phyloP scores from a whole-genome alignment of 2,888 invertebrate species.

The Pocota personata region DNA sequence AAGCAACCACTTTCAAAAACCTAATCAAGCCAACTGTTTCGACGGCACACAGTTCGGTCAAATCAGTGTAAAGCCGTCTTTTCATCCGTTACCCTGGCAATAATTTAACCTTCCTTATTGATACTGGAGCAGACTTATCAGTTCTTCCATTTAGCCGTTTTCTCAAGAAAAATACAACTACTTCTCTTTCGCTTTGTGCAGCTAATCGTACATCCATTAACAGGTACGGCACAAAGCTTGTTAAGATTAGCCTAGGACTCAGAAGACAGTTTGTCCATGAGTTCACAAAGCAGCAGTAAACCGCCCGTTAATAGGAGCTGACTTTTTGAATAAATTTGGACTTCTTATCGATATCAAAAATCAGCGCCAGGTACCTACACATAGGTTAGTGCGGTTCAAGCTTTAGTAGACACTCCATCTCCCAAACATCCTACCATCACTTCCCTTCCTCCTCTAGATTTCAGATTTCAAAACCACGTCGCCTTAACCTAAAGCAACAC shows the following conservation, averaged over 20 bases:
- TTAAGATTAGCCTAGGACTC: constrained; percentile 31
- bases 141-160: constrained; percentile 4
- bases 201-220: constrained; percentile 21
- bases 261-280: background rate
- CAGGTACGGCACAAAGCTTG: constrained; percentile 20
- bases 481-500: constrained; percentile 22
- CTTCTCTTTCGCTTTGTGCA: constrained; percentile 6
- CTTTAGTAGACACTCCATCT: constrained; percentile 12
- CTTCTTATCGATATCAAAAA: constrained; percentile 31
- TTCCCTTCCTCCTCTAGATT: constrained; percentile 16
- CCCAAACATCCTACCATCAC: background rate
- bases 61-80: background rate
- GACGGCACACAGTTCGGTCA: background rate
- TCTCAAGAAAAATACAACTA: background rate
- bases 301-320: constrained; percentile 23
- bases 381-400: constrained; percentile 16
- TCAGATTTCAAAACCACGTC: constrained; percentile 45
- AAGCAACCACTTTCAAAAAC: constrained; percentile 1
- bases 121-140: constrained; percentile 18
- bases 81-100: background rate
- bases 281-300: constrained; percentile 13
- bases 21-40: background rate
- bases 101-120: constrained; percentile 9
- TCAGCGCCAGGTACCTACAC: background rate
- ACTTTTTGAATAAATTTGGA: constrained; percentile 40